Evolutionary conservation across 2,888 invertebrate genomes (phyloP).

Genomic region (Oscheius myriophilus): DNA sequence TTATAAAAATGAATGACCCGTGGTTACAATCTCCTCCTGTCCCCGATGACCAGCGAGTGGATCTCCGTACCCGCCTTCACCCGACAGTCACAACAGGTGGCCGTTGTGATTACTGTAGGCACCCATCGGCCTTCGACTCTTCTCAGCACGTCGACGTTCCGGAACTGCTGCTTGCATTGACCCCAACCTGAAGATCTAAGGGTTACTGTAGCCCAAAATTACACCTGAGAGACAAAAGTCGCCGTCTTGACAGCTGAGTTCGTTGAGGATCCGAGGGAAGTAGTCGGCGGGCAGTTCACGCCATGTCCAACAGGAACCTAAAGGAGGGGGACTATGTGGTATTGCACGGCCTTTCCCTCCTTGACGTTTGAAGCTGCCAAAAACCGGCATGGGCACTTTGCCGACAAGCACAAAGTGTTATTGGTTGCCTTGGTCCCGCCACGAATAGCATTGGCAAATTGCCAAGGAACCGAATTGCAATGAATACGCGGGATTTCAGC

Average conservation of each 20-base stretch:
- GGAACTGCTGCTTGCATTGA: constrained; percentile 64
- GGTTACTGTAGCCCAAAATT: background rate
- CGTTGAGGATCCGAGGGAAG: constrained; percentile 66
- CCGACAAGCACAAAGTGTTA: too few species aligned
- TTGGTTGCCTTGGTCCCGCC: too few species aligned
- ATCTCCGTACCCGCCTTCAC: constrained; percentile 61
- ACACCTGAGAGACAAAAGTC: constrained; percentile 65
- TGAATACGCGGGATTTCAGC: too few species aligned
- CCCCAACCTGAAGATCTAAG: constrained; percentile 60
- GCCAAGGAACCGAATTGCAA: too few species aligned
- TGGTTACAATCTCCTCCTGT: constrained; percentile 36
- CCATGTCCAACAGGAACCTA: constrained; percentile 66
- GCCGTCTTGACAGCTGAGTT: constrained; percentile 60
- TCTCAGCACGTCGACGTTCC: constrained; percentile 65
- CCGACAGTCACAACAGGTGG: constrained; percentile 66
- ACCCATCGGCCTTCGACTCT: constrained; percentile 59
- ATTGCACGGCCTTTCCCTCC: background rate
- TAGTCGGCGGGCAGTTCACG: constrained; percentile 64
- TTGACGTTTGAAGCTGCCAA: background rate
- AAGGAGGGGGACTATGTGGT: background rate
- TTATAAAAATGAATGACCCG: background rate
- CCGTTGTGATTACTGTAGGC: constrained; percentile 65
- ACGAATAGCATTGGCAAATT: too few species aligned
- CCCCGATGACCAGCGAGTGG: constrained; percentile 60
- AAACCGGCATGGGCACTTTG: too few species aligned